A percentile compares a stretch with the other conserved stretches of the same genome.
Evolutionary conservation across 2,888 invertebrate genomes (phyloP).

Genomic region (Bombylius major): DNA sequence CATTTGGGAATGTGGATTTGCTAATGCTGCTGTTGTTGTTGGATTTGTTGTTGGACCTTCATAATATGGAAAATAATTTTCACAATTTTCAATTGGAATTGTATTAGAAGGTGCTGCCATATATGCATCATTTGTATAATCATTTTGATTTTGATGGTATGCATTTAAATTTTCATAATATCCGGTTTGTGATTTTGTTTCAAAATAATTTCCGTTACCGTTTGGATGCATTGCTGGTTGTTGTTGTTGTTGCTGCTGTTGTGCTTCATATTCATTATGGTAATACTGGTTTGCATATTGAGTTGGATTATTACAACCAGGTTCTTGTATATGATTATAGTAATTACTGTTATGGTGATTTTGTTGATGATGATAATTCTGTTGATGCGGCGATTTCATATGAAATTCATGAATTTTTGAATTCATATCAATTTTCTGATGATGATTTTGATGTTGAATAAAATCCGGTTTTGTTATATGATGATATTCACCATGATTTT

Average conservation of each 20-base stretch:
- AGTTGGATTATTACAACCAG: conserved; percentile 14
- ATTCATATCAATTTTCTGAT: conserved; percentile 15
- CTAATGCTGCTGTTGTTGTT: conserved; percentile 23
- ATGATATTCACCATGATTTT: conserved; percentile 25
- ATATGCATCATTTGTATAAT: conserved; percentile 12
- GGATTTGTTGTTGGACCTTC: conserved; percentile 13
- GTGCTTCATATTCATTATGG: conserved; percentile 23
- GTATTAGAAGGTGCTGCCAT: conserved; percentile 11
- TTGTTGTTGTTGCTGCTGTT: neutral
- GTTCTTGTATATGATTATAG: conserved; percentile 29
- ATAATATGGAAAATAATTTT: conserved; percentile 18
- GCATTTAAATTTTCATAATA: conserved; percentile 29
- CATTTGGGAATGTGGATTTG: conserved; percentile 26
- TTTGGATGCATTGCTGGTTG: conserved; percentile 22
- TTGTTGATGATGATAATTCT: conserved; percentile 27
- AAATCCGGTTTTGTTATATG: conserved; percentile 27
- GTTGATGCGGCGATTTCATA: conserved; percentile 18
- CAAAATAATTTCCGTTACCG: conserved; percentile 25
- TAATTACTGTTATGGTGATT: conserved; percentile 19
- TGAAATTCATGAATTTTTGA: conserved; percentile 23
- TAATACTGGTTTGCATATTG: conserved; percentile 24
- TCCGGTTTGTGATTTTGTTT: conserved; percentile 19
- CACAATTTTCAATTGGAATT: conserved; percentile 14
- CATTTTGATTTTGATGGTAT: conserved; percentile 14
- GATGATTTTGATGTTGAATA: conserved; percentile 12